Base-by-base conservation (phyloP, 2,888 invertebrate species). In the Heliothis peltigera region DNA sequence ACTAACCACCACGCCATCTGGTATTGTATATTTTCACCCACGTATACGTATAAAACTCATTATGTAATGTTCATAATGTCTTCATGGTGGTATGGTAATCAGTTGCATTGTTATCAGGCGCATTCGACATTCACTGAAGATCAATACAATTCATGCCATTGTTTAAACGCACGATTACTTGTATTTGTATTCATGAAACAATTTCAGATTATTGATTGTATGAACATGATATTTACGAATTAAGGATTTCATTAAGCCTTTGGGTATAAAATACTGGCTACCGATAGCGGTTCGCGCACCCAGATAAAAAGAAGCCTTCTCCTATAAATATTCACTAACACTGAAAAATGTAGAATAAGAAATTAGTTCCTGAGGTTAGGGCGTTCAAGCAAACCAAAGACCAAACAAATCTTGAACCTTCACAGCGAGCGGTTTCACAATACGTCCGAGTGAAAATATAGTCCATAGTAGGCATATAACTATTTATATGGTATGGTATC, bases 61-160 rank as follows among this genome's bases (percentile, higher is more conserved):
- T 52, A 62, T 35, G 51, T 53, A 74, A 72, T 53, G 42, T 49
- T 53, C 28, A 47, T 53, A 74, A 72, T 53, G 44, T 49, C 64
- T 74, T 69, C 72, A 60, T 59, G 58, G 70, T 56, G 64, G 55
- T 55, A 69, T 68, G 64, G 44, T 56, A 69, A 55, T 55, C 68
- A 72, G 61, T 67, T 59, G 68, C 55, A 72, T 75, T 75, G 78
- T 65, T 65, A 64, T 59, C 58, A 32, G 61, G 64, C 64, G 52
- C 35, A 60, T 67, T 49, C 22, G 52, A 39, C 48, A 75, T 63
- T 55, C 63, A 54, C 46, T 25, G 35, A 54, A 60, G 57, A 54
- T 21, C 32, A 18, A 32, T 55, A 43, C 39, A 58, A 67, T 55
- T 58, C 57, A 39, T 68, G 51, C 32, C 51, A 73, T 71, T 70